Base-by-base conservation (phyloP, 2,113 vertebrate genomes). In the Poecilia latipinna region DNA sequence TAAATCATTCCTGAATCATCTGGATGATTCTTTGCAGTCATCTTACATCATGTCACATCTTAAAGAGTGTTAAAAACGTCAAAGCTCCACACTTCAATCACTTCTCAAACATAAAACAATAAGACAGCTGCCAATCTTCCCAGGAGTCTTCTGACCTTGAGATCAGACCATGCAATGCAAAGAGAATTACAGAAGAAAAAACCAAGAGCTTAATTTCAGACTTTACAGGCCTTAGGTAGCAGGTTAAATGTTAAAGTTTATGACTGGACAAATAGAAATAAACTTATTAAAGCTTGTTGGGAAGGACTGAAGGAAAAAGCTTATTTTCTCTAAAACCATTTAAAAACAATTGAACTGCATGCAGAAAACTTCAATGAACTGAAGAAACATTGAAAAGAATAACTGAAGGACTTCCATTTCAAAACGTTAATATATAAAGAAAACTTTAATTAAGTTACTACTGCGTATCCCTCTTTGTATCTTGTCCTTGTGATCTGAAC, bases 1-100 rank as follows among this genome's bases (percentile, higher is more conserved):
- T 65, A 35, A 65, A 65, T 22, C 8, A 65, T 37, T 35, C 5
- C 24, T 39, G 33, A 37, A 39, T 65, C 22, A 65, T 65, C 32
- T 15, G 64, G 33, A 39, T 7, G 28, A 63, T 31, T 17, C 28
- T 37, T 35, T 37, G 32, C 63, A 35, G 33, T 13, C 24, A 22
- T 65, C 64, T 39, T 65, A 39, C 64, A 39, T 65, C 35, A 39
- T 39, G 24, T 63, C 61, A 31, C 61, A 7, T 65, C 64, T 65
- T 65, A n/a, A 65, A 57, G 51, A 8, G 51, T 2, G 7, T 7
- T 17, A 57, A 39, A 12, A 12, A 65, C 24, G 4, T 12, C 35
- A n/a, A 39, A 24, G 22, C 33, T 24, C 17, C 17, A 35, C 32
- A 39, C 22, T 39, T n/a, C 4, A 65, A 39, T 39, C 6, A 5